Conservation (phyloP, 2,797 vertebrate genomes). For the Enteromius trimaculatus region DNA sequence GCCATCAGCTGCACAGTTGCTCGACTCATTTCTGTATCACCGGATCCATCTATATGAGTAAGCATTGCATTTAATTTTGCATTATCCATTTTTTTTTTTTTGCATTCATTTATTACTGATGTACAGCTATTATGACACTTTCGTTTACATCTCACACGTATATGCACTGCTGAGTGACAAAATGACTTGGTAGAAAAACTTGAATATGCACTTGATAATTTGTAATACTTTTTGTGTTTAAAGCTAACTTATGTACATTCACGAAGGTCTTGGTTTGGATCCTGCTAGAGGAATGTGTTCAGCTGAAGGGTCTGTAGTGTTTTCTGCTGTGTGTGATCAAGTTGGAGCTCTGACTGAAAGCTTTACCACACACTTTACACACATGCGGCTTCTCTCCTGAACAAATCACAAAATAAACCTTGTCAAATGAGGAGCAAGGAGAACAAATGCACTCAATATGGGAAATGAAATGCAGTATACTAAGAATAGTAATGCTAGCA, state of each 20-base stretch:
- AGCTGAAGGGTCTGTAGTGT: slow-evolving; percentile 76
- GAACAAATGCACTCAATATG: neutral
- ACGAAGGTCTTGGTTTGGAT: neutral
- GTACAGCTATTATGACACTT: neutral
- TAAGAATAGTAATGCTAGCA: too few species aligned
- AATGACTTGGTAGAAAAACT: neutral
- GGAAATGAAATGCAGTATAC: neutral
- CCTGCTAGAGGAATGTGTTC: slow-evolving; percentile 47
- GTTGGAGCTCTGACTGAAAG: slow-evolving; percentile 86
- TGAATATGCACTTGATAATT: neutral
- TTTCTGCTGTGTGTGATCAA: slow-evolving; percentile 86
- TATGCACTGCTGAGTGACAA: neutral
- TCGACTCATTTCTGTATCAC: slow-evolving; percentile 14
- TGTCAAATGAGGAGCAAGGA: neutral
- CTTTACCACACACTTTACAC: slow-evolving; percentile 81
- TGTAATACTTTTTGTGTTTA: slow-evolving; percentile 42
- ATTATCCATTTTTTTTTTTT: too few species aligned
- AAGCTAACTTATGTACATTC: slow-evolving; percentile 28
- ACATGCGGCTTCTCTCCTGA: slow-evolving; percentile 84
- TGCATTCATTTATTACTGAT: neutral
- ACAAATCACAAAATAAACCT: slow-evolving; percentile 6
- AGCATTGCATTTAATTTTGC: neutral
- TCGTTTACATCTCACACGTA: neutral
- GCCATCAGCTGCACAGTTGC: neutral
- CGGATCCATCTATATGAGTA: neutral